Evolutionary conservation across 2,888 invertebrate species (phyloP), one percentile per base, ranked within the genome.

Genomic region (Anagyrus pseudococci): DNA sequence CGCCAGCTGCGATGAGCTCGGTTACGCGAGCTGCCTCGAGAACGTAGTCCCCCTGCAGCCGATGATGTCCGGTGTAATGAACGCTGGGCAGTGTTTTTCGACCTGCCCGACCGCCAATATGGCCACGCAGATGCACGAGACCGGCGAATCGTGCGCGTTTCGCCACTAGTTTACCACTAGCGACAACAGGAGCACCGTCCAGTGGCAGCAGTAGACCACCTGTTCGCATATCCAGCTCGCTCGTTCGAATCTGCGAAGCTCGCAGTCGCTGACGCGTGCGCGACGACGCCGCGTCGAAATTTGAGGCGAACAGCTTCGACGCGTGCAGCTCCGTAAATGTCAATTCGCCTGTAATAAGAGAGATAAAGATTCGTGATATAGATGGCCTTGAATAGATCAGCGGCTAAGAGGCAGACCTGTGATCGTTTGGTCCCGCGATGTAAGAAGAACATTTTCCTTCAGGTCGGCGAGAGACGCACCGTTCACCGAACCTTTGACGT

Each of bases 401-500:
- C n/a, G n/a, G n/a, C n/a, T n/a, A n/a, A n/a, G n/a, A n/a, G n/a
- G 77, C 8, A 72, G 71, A 70, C 77, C 77, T 17, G 75, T 81
- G 4, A 87, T 73, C 50, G 70, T 68, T 76, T 88, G 87, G 69
- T 84, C 72, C 1, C 84, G 85, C 1, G 69, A 68, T 20, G 78
- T 81, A 73, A 81, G 84, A 13, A 88, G 73, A 0, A 83, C 79
- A 66, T 83, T 80, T 55, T 82, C 76, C 23, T 82, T 64, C 26
- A 88, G 71, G 10, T 81, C 73, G 1, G 74, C 67, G 68, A 87
- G 78, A 57, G 77, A 76, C 3, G 83, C 71, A 10, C 81, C 79
- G 72, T 88, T 88, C 0, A 87, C 71, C 13, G 74, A 77, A n/a
- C 83, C 84, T 2, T 72, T 72, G 15, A 86, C 73, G 15, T 75